Evolutionary conservation across 1,140 invertebrate species (phyloP).

Genomic region (Geopemphigus sp.): DNA sequence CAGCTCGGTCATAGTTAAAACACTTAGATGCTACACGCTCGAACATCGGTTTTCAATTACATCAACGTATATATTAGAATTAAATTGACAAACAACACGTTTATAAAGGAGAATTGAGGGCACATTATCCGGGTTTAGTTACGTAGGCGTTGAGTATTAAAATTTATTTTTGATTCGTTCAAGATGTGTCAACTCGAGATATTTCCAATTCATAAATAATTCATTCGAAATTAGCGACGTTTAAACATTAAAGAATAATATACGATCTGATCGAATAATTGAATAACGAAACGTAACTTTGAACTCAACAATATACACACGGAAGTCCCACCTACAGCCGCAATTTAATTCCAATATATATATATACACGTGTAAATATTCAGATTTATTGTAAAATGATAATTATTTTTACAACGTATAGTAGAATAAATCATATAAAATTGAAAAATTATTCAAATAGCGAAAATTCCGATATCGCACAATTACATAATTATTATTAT

Average conservation of each 20-base stretch:
- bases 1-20: no score
- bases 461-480: neutral
- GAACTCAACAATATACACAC: neutral
- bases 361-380: neutral
- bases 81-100: neutral
- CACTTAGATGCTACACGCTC: no score
- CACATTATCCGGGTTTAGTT: neutral
- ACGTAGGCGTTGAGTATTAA: neutral
- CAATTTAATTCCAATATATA: neutral
- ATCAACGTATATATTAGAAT: neutral
- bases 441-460: neutral
- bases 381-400: neutral
- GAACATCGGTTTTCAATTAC: neutral
- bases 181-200: neutral
- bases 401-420: neutral
- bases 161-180: slow-evolving; percentile 8
- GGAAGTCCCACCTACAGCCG: neutral
- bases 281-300: slow-evolving; percentile 8
- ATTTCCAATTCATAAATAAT: slow-evolving; percentile 8
- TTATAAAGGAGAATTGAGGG: neutral
- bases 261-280: slow-evolving; percentile 17
- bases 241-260: neutral
- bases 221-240: slow-evolving; percentile 10
- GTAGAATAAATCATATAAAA: neutral
- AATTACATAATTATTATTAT: neutral